Base-by-base conservation (phyloP, 2,888 invertebrate species). In the Nemurella pictetii region DNA sequence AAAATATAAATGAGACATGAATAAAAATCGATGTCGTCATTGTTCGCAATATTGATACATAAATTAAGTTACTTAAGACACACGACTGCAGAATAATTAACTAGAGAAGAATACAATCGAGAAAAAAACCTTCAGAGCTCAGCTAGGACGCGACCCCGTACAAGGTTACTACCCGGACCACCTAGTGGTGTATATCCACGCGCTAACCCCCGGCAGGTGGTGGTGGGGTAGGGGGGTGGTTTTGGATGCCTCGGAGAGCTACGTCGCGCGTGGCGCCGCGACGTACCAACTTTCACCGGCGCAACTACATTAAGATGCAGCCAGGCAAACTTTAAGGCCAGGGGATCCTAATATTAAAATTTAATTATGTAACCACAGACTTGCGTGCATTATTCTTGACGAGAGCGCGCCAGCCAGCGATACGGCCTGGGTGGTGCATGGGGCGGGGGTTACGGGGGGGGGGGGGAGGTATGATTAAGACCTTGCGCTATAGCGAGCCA, bases 281-380 rank as follows among this genome's bases (percentile, higher is more conserved):
- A 55, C 80, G 55, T 80, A 84, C 75, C 73, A 35, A 75, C 84
- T 84, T 84, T 55, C 55, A n/a, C 75, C 55, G 72, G 55, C 55
- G 72, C 80, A 35, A 83, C 85, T 82, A 72, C 85, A 83, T 85
- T 85, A 85, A 85, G 85, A 85, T 85, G 85, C 82, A 32, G 77
- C 75, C 25, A 36, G 77, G 85, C 25, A 36, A 85, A 85, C 81
- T 85, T 82, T 82, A 32, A 83, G 30, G 83, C 85, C 36, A 83
- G 30, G 83, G 83, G 85, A 75, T 77, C 85, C 85, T 85, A 36
- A 85, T 83, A 85, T 85, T 85, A 83, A 85, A 77, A 85, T 83
- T 85, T 85, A 85, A 85, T 83, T 83, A 83, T 85, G 85, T 77
- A 83, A 82, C 83, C 83, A 30, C 85, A 85, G 83, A 35, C 85